Percentiles rank a stretch among this genome's conserved stretches.
Conservation (phyloP, 2,888 invertebrate genomes). For the Seira ritae region DNA sequence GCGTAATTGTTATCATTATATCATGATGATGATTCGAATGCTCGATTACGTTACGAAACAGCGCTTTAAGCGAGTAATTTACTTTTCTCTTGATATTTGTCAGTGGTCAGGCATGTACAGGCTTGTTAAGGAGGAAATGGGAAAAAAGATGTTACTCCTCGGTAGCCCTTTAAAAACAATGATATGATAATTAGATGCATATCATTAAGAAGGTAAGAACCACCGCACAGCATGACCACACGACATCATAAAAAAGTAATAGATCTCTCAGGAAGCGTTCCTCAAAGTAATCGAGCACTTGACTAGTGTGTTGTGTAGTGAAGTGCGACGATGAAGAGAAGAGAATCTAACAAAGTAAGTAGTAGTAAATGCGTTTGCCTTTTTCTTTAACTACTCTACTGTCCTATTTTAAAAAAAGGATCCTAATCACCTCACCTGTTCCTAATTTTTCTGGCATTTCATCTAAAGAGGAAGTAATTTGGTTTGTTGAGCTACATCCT, state of each 20-base stretch:
- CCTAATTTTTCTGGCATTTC: conserved; percentile 17
- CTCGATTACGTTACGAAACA: conserved; percentile 47
- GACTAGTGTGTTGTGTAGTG: conserved; percentile 54
- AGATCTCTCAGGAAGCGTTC: conserved; percentile 21
- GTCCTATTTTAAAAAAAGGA: conserved; percentile 45
- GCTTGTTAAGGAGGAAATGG: conserved; percentile 21
- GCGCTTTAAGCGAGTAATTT: conserved; percentile 25
- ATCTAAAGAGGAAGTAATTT: conserved; percentile 57
- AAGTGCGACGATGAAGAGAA: conserved; percentile 15
- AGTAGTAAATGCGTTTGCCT: conserved; percentile 59
- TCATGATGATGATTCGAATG: conserved; percentile 55
- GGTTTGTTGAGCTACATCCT: conserved; percentile 38
- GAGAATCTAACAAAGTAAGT: conserved; percentile 42
- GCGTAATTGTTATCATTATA: conserved; percentile 55
- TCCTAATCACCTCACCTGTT: conserved; percentile 34
- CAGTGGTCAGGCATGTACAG: conserved; percentile 38
- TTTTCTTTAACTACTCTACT: conserved; percentile 23
- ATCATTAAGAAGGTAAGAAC: conserved; percentile 30
- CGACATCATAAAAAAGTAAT: conserved; percentile 25
- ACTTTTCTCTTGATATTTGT: conserved; percentile 21
- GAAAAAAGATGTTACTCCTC: conserved; percentile 11
- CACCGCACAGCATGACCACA: conserved; percentile 32
- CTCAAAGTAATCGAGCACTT: conserved; percentile 42
- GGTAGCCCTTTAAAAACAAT: conserved; percentile 18
- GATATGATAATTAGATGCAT: conserved; percentile 59